phyloP scores from a whole-genome alignment of 2,113 vertebrate genomes.

The Pelusios castaneus region DNA sequence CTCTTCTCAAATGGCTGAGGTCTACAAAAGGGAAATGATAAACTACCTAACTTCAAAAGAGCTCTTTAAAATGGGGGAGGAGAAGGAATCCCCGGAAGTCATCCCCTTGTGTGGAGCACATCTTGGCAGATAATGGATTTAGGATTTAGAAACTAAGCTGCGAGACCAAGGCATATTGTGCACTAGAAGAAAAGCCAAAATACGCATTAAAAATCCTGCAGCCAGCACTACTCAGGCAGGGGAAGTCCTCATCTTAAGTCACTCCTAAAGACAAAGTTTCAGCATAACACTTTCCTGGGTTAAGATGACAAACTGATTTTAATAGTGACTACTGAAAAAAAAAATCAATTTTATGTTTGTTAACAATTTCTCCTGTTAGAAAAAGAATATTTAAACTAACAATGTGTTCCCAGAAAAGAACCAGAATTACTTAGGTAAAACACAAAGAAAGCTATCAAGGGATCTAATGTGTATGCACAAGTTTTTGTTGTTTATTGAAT shows the following conservation, averaged over 20 bases:
- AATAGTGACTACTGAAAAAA: neutral
- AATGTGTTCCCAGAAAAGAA: neutral
- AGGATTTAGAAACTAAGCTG: neutral
- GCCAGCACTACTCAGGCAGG: neutral
- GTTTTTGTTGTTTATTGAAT: neutral
- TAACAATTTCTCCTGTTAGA: neutral
- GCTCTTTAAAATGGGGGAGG: neutral
- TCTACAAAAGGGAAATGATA: neutral
- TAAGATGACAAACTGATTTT: neutral
- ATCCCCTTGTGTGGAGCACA: neutral
- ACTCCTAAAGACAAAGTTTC: neutral
- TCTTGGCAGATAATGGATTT: neutral
- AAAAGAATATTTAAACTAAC: neutral
- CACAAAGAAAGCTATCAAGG: neutral
- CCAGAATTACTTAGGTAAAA: neutral
- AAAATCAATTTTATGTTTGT: rapidly evolving
- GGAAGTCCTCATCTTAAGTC: neutral
- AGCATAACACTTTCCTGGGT: neutral
- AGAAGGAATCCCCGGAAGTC: neutral
- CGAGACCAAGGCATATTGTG: neutral
- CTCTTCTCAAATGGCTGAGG: neutral
- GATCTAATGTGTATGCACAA: neutral
- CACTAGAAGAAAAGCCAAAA: neutral
- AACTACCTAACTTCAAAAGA: neutral
- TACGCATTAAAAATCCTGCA: rapidly evolving